These are phyloP conservation scores for Cheirogaleus major DNA, from an alignment of 2,797 vertebrate species.

Conservation along the genomic window DNA sequence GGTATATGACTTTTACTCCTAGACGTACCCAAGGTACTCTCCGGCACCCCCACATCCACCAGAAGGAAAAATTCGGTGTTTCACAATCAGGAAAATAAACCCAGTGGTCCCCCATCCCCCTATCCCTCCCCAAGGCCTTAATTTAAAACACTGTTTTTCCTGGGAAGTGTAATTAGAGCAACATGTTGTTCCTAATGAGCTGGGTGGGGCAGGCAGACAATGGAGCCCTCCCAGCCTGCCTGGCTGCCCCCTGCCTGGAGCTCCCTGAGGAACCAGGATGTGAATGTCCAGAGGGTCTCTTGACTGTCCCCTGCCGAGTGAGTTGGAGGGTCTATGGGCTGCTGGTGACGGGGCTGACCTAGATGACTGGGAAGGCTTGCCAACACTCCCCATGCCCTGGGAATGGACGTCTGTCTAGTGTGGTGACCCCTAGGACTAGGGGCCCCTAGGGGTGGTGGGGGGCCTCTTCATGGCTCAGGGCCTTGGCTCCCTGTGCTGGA, in stretches of 20 bases:
- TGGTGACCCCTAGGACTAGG: neutral
- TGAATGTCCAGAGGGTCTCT: neutral
- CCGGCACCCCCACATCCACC: constrained; percentile 23
- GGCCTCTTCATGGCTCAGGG: neutral
- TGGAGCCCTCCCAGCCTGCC: constrained; percentile 68
- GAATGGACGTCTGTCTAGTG: neutral
- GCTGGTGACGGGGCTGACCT: neutral
- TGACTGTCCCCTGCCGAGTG: neutral
- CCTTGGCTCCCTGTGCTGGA: neutral
- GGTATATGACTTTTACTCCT: neutral
- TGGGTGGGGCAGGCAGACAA: constrained; percentile 75
- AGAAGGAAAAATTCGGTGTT: constrained; percentile 65
- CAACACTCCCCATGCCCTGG: neutral
- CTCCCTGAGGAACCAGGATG: constrained; percentile 34
- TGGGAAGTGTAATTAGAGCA: constrained; percentile 81
- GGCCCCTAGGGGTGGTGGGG: neutral
- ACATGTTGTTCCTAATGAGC: constrained; percentile 78
- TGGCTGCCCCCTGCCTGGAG: constrained; percentile 55
- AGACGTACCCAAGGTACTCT: neutral
- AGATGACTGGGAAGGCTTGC: neutral
- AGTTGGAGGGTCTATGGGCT: neutral
- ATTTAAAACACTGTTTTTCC: constrained; percentile 82
- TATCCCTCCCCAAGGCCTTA: constrained; percentile 70
- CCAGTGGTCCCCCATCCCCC: constrained; percentile 63
- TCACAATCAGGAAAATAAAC: constrained; percentile 74